Base-by-base conservation (phyloP, 2,113 vertebrate genomes). In the Panthera uncia region DNA sequence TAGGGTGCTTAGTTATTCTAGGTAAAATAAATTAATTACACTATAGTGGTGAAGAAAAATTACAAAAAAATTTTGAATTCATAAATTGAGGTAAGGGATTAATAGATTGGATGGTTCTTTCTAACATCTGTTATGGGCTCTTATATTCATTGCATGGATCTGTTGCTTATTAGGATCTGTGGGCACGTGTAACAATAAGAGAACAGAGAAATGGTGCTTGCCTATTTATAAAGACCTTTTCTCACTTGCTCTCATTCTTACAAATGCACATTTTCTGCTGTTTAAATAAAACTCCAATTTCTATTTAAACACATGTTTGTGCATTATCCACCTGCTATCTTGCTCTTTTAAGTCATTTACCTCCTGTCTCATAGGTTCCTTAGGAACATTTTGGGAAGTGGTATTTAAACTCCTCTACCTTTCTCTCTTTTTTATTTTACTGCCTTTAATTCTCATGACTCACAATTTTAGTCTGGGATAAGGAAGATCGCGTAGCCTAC, bases 281-380 rank as follows among this genome's bases (percentile, higher is more conserved):
- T 95, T 98, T 96, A 97, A 98, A 96, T 97, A 96, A 89, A 97
- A 87, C 73, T 63, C 33, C 61, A 14, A 80, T 94, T 97, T 97
- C 92, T 97, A 92, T 97, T 97, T 98, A 96, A 95, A 95, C 9
- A 3, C 89, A 61, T 97, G 80, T 97, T 95, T 95, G 41, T 96
- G 96, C 94, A 95, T 91, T 89, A 96, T 90, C 83, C 94, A 98
- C 95, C 94, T 97, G 97, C 84, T 96, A 76, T 97, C 48, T 87
- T 93, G 79, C n/a, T 96, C 82, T 97, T 96, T 94, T 74, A 96
- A 92, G 68, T 94, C 29, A 92, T 97, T 89, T 92, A 96, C 90
- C 94, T 97, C 83, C 97, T 97, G 96, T 97, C 55, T 97, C 63
- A 94, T 55, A 94, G 89, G 48, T 74, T 97, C 41, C 80, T 96